Evolutionary conservation across 2,113 vertebrate genomes (phyloP).

Genomic region (Sprattus sprattus): DNA sequence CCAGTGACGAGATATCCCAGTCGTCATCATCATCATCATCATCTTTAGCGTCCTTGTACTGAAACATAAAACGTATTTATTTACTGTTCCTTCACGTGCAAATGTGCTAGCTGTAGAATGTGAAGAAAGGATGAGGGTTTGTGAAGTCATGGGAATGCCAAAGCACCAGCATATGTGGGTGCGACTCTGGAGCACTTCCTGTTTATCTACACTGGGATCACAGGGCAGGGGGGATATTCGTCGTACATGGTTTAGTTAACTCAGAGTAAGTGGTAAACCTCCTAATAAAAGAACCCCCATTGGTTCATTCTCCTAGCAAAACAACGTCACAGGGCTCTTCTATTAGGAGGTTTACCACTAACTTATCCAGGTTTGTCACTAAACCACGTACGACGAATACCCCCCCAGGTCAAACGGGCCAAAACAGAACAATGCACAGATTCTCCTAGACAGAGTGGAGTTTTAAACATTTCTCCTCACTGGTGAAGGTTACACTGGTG

Average conservation of each 20-base stretch:
- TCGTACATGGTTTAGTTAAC: no score
- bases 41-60: not conserved
- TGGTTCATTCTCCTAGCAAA: no score
- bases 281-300: no score
- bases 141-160: not conserved
- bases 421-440: not conserved
- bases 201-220: not conserved
- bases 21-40: slow-evolving; percentile 75
- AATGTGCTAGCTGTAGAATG: not conserved
- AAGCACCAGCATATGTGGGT: not conserved
- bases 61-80: not conserved
- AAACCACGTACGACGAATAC: no score
- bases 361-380: no score
- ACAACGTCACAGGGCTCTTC: no score
- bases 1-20: slow-evolving; percentile 81
- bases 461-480: no score
- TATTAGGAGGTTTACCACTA: no score
- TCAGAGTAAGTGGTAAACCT: no score
- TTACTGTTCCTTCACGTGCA: not conserved
- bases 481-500: not conserved
- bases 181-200: not conserved
- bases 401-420: not conserved
- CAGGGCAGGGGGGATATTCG: not conserved
- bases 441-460: no score
- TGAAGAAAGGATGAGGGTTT: not conserved